Evolutionary conservation across 2,797 vertebrate species (phyloP), one percentile per base, ranked within the genome.

Genomic region (Sebastes aleutianus): DNA sequence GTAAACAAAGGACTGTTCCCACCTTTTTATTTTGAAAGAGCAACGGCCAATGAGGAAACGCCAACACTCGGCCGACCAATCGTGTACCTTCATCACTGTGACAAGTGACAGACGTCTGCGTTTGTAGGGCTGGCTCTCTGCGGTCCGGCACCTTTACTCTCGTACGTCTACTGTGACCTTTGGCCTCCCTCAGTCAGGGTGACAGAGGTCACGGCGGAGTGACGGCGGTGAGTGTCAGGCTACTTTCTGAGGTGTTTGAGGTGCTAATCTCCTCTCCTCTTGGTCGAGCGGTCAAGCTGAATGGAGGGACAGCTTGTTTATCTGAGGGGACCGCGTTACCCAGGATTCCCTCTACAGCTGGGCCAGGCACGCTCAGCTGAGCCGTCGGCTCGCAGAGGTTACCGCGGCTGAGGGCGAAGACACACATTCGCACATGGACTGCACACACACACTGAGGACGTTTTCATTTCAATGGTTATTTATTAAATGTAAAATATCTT

Each of bases 401-500:
- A 81, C 54, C 20, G 7, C 32, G n/a, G 64, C 93, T 95, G 95
- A 96, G 94, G 92, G 78, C 74, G 56, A 79, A 76, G 57, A 62
- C 78, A 70, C 29, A 50, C 69, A 53, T 39, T 70, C 22, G 36
- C 76, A 82, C 57, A 75, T 5, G 80, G 73, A 86, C 54, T 24
- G 36, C 77, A 79, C 67, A 74, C 14, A 39, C 1, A 70, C 70
- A 80, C 83, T 89, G 8, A 1, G 6, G 13, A 70, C 8, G 18
- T 6, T 65, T 91, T 93, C 92, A 94, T 95, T 96, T 95, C 94
- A 95, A 91, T 93, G 94, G 87, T 96, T 95, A 96, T 96, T 96
- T 96, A 96, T 96, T 96, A 96, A 96, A 96, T 96, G 95, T 96
- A 96, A 96, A 96, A 96, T 96, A 96, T 96, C 95, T 96, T 96